These are phyloP conservation scores for Macrostomum lignano DNA, from an alignment of 1,140 invertebrate genomes.

Conservation along the genomic window DNA sequence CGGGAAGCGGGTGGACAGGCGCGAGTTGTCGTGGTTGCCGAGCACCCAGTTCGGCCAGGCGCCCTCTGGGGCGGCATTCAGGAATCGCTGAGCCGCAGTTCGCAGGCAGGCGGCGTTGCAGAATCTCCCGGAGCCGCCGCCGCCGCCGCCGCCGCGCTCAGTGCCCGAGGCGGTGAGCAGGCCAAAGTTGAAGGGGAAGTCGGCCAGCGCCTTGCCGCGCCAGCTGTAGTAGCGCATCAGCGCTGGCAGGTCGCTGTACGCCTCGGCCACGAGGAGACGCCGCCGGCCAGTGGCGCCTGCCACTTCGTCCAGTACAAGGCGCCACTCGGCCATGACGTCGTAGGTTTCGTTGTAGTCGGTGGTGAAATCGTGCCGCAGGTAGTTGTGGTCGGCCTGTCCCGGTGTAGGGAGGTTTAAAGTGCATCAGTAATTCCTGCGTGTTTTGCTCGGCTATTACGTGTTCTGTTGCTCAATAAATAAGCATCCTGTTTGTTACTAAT, in stretches of 20 bases:
- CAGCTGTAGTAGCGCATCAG: conserved; percentile 38
- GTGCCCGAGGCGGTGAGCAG: conserved; percentile 10
- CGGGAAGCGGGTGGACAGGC: conserved; percentile 11
- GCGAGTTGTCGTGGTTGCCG: conserved; percentile 12
- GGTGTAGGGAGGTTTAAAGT: conserved; percentile 13
- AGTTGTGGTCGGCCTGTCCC: conserved; percentile 30
- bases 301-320: conserved; percentile 10
- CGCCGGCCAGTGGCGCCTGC: conserved; percentile 17
- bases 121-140: too few relatives aligned
- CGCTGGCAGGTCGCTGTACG: conserved; percentile 32
- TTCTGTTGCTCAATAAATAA: conserved; percentile 1
- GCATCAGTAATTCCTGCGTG: conserved; percentile 2
- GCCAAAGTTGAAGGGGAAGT: conserved; percentile 41
- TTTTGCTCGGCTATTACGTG: background rate
- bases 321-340: conserved; percentile 27
- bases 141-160: conserved; percentile 9
- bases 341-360: conserved; percentile 33
- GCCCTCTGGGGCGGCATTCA: conserved; percentile 4
- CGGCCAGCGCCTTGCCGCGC: conserved; percentile 31
- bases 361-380: conserved; percentile 38
- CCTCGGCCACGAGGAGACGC: conserved; percentile 44
- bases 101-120: conserved; percentile 8
- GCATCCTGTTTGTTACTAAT: too few relatives aligned
- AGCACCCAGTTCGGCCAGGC: conserved; percentile 12
- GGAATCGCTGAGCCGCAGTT: too few relatives aligned